These are phyloP conservation scores for Sitta carolinensis DNA, from an alignment of 2,797 vertebrate species.

Conservation along the genomic window DNA sequence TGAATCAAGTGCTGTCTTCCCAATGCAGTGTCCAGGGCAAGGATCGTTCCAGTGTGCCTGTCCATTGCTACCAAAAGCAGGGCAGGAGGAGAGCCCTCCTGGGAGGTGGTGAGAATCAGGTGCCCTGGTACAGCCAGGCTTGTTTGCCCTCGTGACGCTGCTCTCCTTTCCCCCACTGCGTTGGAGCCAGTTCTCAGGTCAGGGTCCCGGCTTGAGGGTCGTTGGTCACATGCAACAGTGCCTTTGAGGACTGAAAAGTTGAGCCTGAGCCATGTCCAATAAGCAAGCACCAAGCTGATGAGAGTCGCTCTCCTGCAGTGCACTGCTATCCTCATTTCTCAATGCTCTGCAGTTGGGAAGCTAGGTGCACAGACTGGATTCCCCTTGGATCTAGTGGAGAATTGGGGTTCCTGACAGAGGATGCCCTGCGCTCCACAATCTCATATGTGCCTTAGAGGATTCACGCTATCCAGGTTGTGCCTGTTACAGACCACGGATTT, in stretches of 20 bases:
- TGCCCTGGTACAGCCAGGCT: background rate
- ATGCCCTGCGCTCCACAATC: slow-evolving; percentile 9
- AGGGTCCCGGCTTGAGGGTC: background rate
- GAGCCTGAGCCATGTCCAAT: slow-evolving; percentile 15
- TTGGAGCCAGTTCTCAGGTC: slow-evolving; percentile 30
- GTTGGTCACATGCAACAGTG: slow-evolving; percentile 9
- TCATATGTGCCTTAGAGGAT: slow-evolving; percentile 75
- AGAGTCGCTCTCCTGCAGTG: slow-evolving; percentile 54
- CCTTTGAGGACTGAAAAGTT: slow-evolving; percentile 19
- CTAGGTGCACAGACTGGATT: slow-evolving; percentile 64
- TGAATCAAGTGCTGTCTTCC: background rate
- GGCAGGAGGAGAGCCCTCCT: background rate
- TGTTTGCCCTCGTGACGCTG: background rate
- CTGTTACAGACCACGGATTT: slow-evolving; percentile 67
- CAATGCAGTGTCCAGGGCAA: background rate
- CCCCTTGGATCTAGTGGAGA: slow-evolving; percentile 58
- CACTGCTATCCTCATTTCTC: slow-evolving; percentile 54
- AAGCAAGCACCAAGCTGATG: slow-evolving; percentile 38
- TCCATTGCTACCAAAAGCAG: background rate
- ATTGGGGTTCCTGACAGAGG: slow-evolving; percentile 30
- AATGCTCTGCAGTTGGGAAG: slow-evolving; percentile 60
- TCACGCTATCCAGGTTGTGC: slow-evolving; percentile 71
- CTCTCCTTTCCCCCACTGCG: background rate
- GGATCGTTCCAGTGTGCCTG: background rate
- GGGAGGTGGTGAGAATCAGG: background rate